Evolutionary conservation across 2,888 invertebrate species (phyloP).

Genomic region (Leptinotarsa juncta): DNA sequence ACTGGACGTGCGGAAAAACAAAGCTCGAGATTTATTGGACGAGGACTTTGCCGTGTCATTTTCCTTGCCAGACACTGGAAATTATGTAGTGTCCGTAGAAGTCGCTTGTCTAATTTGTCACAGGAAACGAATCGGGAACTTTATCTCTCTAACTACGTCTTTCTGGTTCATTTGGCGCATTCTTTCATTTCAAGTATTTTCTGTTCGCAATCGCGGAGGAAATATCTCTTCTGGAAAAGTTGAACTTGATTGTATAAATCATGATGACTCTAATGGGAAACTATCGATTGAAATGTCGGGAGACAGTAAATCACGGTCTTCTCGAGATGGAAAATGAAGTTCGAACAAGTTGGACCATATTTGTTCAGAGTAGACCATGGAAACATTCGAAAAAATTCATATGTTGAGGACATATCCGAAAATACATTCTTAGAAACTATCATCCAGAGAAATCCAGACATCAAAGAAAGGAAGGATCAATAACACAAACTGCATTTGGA

Average conservation of each 20-base stretch:
- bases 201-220: not conserved
- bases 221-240: constrained; percentile 9
- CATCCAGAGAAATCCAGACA: too few species aligned
- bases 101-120: constrained; percentile 51
- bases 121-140: constrained; percentile 8
- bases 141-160: constrained; percentile 11
- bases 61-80: constrained; percentile 56
- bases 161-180: constrained; percentile 17
- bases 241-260: constrained; percentile 1
- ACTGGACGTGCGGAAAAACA: constrained; percentile 62
- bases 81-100: constrained; percentile 52
- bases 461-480: too few species aligned
- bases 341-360: too few species aligned
- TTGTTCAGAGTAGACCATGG: too few species aligned
- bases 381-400: too few species aligned
- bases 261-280: constrained; percentile 9
- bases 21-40: constrained; percentile 57
- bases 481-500: too few species aligned
- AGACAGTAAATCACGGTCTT: too few species aligned
- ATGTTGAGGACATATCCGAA: too few species aligned
- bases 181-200: constrained; percentile 13
- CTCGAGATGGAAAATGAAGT: too few species aligned
- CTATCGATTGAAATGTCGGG: not conserved
- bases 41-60: constrained; percentile 54
- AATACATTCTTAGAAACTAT: too few species aligned